phyloP scores from a whole-genome alignment of 2,888 invertebrate species.

The Eledona agricola region DNA sequence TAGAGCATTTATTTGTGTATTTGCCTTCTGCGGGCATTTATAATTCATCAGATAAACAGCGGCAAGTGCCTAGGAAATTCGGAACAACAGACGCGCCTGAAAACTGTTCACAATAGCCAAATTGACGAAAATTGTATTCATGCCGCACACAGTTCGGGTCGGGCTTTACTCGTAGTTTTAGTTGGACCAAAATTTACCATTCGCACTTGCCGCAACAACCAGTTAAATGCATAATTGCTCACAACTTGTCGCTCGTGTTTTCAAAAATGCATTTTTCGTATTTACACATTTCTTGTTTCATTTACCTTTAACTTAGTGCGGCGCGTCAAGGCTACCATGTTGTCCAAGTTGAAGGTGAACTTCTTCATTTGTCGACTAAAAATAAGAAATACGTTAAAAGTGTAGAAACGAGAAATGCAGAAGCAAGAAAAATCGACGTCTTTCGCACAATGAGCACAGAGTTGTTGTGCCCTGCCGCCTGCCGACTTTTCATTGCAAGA shows the following conservation, averaged over 20 bases:
- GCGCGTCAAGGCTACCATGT: slow-evolving; percentile 25
- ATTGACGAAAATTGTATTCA: background rate
- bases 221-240: background rate
- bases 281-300: no score
- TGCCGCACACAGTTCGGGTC: background rate
- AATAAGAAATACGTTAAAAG: no score
- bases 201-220: slow-evolving; percentile 15
- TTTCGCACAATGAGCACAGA: no score
- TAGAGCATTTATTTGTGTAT: slow-evolving; percentile 4
- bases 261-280: slow-evolving; percentile 1
- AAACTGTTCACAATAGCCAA: background rate
- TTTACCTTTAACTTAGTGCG: slow-evolving; percentile 30
- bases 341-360: slow-evolving; percentile 22
- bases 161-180: no score
- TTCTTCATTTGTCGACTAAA: slow-evolving; percentile 24
- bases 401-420: no score
- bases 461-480: no score
- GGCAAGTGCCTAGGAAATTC: background rate
- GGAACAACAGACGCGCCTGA: no score
- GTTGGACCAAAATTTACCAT: slow-evolving; percentile 13
- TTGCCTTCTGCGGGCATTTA: slow-evolving; percentile 9
- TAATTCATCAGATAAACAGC: slow-evolving; percentile 15
- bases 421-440: slow-evolving; percentile 1
- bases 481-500: no score
- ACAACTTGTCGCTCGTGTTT: background rate